Conservation (phyloP, 2,888 invertebrate genomes). For the Spisula solida region DNA sequence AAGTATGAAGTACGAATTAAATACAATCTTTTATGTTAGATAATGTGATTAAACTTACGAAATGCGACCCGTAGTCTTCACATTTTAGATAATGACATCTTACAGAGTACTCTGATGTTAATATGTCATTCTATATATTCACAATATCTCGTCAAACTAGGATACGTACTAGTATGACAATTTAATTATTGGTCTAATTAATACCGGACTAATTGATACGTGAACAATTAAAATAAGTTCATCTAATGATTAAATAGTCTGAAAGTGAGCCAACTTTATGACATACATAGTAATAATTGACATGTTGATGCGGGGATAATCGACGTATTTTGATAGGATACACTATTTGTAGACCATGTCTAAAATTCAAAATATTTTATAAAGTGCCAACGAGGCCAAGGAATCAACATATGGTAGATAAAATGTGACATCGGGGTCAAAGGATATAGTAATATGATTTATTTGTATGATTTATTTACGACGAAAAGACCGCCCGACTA, state of each 20-base stretch:
- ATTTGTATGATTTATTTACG: too few relatives aligned
- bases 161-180: neutral
- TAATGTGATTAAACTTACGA: conserved; percentile 19
- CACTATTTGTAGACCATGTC: neutral
- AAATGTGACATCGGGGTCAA: neutral
- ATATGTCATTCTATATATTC: neutral
- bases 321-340: neutral
- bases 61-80: conserved; percentile 1
- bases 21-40: neutral
- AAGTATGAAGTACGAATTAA: conserved; percentile 9
- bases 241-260: neutral
- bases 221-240: neutral
- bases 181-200: neutral
- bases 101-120: neutral
- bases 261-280: neutral
- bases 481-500: too few relatives aligned
- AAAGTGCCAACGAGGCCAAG: neutral
- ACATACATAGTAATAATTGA: neutral
- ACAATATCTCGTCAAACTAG: neutral
- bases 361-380: neutral
- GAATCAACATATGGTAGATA: neutral
- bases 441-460: neutral
- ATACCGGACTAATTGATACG: neutral
- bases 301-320: neutral
- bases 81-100: neutral